phyloP scores from a whole-genome alignment of 1,140 invertebrate species.

The Drosophila ogumai region DNA sequence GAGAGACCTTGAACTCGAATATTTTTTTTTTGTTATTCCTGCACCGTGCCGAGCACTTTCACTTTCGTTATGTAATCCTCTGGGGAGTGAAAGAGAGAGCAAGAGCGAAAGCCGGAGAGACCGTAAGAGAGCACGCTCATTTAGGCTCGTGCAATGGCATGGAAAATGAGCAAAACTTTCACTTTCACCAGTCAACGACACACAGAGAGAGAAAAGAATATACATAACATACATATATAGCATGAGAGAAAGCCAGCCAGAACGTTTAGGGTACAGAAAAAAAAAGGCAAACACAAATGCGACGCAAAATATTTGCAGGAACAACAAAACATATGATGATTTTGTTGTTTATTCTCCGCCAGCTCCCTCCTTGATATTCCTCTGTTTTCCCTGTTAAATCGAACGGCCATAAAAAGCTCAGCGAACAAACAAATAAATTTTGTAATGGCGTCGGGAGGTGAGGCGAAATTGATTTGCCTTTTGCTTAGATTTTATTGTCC shows the following conservation, averaged over 20 bases:
- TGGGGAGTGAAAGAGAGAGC: slow-evolving; percentile 15
- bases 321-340: slow-evolving; percentile 70
- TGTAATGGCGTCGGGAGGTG: slow-evolving; percentile 32
- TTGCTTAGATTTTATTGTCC: slow-evolving; percentile 54
- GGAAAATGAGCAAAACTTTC: slow-evolving; percentile 74
- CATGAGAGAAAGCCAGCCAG: slow-evolving; percentile 10
- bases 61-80: slow-evolving; percentile 72
- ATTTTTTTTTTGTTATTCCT: slow-evolving; percentile 18
- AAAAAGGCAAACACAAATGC: slow-evolving; percentile 47
- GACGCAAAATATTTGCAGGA: slow-evolving; percentile 52
- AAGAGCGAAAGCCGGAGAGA: slow-evolving; percentile 4
- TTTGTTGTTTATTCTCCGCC: slow-evolving; percentile 22
- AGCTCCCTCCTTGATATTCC: neutral
- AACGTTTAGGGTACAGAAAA: slow-evolving; percentile 59
- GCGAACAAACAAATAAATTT: slow-evolving; percentile 68
- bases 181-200: slow-evolving; percentile 79
- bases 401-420: slow-evolving; percentile 55
- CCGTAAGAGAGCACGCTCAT: slow-evolving; percentile 18
- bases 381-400: slow-evolving; percentile 37
- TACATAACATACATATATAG: neutral
- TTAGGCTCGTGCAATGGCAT: slow-evolving; percentile 73
- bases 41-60: slow-evolving; percentile 40
- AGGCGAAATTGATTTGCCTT: slow-evolving; percentile 66
- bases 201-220: slow-evolving; percentile 11
- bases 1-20: slow-evolving; percentile 83